A percentile compares a stretch with the other conserved stretches of the same genome.
Evolutionary conservation across 1,140 invertebrate genomes (phyloP).

Genomic region (Schlechtendalia chinensis): DNA sequence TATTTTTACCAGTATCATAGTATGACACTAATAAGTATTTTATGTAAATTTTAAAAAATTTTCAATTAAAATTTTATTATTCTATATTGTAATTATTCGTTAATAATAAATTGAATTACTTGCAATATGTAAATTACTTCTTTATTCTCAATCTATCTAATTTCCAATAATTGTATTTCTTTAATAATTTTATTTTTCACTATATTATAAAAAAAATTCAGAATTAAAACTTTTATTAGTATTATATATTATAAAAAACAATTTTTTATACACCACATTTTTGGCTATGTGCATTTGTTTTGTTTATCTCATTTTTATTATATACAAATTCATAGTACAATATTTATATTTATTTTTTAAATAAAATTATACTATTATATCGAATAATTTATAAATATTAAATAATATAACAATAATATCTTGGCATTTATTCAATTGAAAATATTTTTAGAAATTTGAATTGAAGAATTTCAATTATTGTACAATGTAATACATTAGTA

Average conservation of each 20-base stretch:
- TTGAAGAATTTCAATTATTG: neutral
- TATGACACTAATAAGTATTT: too few species aligned
- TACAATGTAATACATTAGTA: neutral
- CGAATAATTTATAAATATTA: neutral
- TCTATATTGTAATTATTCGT: too few species aligned
- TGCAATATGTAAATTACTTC: neutral
- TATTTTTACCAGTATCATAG: too few species aligned
- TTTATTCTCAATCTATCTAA: neutral
- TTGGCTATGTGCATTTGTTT: neutral
- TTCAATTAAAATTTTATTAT: too few species aligned
- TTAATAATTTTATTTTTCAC: neutral
- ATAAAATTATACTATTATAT: neutral
- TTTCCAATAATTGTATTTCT: neutral
- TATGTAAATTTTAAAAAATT: too few species aligned
- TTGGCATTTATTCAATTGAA: neutral
- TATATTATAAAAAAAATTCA: neutral
- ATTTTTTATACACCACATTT: slow-evolving; percentile 3
- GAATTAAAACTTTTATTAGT: neutral
- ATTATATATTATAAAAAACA: neutral
- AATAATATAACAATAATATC: neutral
- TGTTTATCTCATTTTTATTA: neutral
- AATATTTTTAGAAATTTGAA: neutral
- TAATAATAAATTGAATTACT: neutral
- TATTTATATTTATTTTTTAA: slow-evolving; percentile 5
- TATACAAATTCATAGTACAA: neutral